These are phyloP conservation scores for Phengaris arion DNA, from an alignment of 2,888 invertebrate species.

Conservation along the genomic window DNA sequence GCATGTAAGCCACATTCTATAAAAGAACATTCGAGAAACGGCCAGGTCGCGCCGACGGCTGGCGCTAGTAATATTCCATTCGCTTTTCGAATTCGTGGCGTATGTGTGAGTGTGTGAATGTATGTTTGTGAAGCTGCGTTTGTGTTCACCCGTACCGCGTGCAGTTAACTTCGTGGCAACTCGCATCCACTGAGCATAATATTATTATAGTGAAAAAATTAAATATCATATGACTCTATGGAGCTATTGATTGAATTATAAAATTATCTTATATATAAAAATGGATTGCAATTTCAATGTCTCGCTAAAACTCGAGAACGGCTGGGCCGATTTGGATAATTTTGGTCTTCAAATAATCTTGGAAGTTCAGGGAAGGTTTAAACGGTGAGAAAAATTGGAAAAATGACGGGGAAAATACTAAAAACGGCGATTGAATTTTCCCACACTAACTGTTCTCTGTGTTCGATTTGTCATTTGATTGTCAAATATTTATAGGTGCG, in stretches of 20 bases:
- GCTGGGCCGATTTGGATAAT: too few relatives aligned
- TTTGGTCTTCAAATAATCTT: too few relatives aligned
- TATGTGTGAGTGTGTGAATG: constrained; percentile 45
- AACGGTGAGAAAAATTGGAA: too few relatives aligned
- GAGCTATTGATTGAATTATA: neutral
- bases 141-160: constrained; percentile 33
- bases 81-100: constrained; percentile 54
- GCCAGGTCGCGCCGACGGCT: constrained; percentile 42
- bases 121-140: constrained; percentile 44
- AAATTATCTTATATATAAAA: neutral
- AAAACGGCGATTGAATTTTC: too few relatives aligned
- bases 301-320: too few relatives aligned
- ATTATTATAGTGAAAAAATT: neutral
- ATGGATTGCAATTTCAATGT: too few relatives aligned
- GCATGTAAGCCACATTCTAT: constrained; percentile 37
- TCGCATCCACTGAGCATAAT: neutral
- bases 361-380: too few relatives aligned
- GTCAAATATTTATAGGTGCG: too few relatives aligned
- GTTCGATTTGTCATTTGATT: too few relatives aligned
- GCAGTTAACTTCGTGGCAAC: constrained; percentile 3
- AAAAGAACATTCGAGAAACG: constrained; percentile 58
- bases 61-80: constrained; percentile 65
- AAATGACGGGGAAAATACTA: too few relatives aligned
- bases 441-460: too few relatives aligned
- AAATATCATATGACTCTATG: neutral